Percentiles rank a stretch among this genome's conserved stretches.
Conservation (phyloP, 2,113 vertebrate species). For the Colossoma macropomum region DNA sequence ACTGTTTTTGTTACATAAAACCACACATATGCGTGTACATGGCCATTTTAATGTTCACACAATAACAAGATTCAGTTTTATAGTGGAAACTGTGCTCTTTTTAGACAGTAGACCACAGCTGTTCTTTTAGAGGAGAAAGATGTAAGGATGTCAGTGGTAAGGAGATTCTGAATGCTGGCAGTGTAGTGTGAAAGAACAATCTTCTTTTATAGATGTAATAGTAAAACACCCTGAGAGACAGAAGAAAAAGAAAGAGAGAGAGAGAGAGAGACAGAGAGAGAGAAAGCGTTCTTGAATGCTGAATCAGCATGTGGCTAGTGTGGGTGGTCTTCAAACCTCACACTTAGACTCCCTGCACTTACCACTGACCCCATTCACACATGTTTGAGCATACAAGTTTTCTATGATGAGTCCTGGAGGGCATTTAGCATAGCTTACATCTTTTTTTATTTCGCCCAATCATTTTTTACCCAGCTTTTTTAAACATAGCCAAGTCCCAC, state of each 20-base stretch:
- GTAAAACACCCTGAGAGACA: not conserved
- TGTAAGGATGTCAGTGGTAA: not conserved
- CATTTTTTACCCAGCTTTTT: too few relatives aligned
- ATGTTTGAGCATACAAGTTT: not conserved
- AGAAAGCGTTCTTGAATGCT: slow-evolving; percentile 21
- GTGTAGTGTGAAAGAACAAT: not conserved
- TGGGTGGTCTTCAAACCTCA: slow-evolving; percentile 33
- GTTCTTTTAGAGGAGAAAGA: not conserved
- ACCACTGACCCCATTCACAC: slow-evolving; percentile 5
- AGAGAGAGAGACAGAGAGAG: not conserved
- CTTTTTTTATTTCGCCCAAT: too few relatives aligned
- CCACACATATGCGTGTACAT: too few relatives aligned
- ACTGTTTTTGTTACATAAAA: too few relatives aligned
- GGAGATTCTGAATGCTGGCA: not conserved
- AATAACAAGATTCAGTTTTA: too few relatives aligned
- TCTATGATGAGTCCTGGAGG: not conserved
- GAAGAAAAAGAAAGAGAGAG: not conserved
- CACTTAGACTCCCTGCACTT: not conserved
- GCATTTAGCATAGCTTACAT: too few relatives aligned
- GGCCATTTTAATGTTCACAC: too few relatives aligned
- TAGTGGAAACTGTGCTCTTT: too few relatives aligned
- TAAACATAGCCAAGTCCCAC: too few relatives aligned
- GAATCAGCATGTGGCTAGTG: slow-evolving; percentile 24
- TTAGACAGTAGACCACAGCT: not conserved
- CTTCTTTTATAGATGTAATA: not conserved